Evolutionary conservation across 2,113 vertebrate genomes (phyloP).

Genomic region (Laticauda laticaudata): DNA sequence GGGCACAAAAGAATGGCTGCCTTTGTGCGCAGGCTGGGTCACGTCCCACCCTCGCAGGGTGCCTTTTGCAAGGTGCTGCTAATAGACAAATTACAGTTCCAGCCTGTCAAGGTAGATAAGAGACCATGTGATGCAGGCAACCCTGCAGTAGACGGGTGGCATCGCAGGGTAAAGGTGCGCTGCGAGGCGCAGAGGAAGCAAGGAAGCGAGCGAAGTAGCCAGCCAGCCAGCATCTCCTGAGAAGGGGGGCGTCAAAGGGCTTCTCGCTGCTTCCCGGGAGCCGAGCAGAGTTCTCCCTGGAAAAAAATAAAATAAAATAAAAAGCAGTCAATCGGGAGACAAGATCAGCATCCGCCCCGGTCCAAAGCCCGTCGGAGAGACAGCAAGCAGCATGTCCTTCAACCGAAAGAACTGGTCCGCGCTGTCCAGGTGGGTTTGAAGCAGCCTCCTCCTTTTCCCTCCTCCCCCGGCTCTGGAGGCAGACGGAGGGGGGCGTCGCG

Average conservation of each 20-base stretch:
- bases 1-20: slow-evolving; percentile 16
- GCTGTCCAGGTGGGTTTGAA: slow-evolving; percentile 83
- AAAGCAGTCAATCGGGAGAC: not conserved
- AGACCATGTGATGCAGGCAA: slow-evolving; percentile 76
- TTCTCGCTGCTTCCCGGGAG: not conserved
- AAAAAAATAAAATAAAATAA: not conserved
- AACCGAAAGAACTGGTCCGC: slow-evolving; percentile 87
- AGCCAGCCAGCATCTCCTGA: not conserved
- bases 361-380: slow-evolving; percentile 3
- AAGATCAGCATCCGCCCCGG: not conserved
- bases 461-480: not conserved
- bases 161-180: slow-evolving; percentile 80
- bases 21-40: slow-evolving; percentile 29
- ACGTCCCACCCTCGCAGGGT: slow-evolving; percentile 60
- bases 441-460: not conserved
- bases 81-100: slow-evolving; percentile 63
- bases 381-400: slow-evolving; percentile 72
- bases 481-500: not conserved
- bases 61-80: slow-evolving; percentile 45
- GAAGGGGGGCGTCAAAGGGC: not conserved
- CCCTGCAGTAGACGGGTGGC: slow-evolving; percentile 51
- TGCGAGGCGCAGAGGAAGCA: slow-evolving; percentile 37
- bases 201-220: not conserved
- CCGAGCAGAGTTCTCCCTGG: not conserved
- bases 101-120: slow-evolving; percentile 69